Base-by-base conservation (phyloP, 1,140 invertebrate species). In the Ooceraea biroi region DNA sequence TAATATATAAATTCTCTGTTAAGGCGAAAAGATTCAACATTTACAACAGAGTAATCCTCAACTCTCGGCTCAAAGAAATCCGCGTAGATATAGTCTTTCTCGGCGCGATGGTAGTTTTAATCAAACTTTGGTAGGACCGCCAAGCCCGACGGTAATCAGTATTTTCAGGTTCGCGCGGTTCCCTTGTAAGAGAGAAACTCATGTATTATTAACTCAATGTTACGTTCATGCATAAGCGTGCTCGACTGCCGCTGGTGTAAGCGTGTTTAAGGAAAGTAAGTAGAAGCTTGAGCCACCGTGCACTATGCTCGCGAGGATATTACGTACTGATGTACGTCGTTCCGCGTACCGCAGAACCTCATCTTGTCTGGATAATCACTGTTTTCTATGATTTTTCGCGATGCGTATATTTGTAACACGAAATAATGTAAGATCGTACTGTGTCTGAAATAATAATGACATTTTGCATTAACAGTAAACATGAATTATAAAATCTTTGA, bases 221-320 rank as follows among this genome's bases (percentile, higher is more conserved):
- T 80, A 69, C 76, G 66, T 71, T 71, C 65, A 58, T 77, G 74
- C 48, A 77, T 68, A 78, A 69, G 36, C 76, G 76, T 57, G 52
- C 65, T 58, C 65, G 65, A 57, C 76, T 30, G 22, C 50, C 63
- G 30, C 65, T 41, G 65, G 50, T 80, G 69, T 69, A 71, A 80
- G 65, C 50, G 65, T 30, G 25, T 80, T 69, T 71, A 57, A 80
- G 76, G 65, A 22, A 71, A 80, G 50, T 71, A 36, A 65, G 19
- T 77, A 52, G 65, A 44, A 80, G 50, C 65, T 46, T 22, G 25
- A 58, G 22, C 27, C 66, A 52, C 19, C 74, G 61, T 58, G 41
- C 22, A 27, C 58, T 50, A 76, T 12, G 27, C 46, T 69, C 41
- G 36, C 63, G 50, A 58, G 50, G 65, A 80, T 71, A 58, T 80